A percentile compares a stretch with the other conserved stretches of the same genome.
These are phyloP conservation scores for Luidia sarsii DNA, from an alignment of 53 echinoderm and acorn worm species.

Conservation along the genomic window DNA sequence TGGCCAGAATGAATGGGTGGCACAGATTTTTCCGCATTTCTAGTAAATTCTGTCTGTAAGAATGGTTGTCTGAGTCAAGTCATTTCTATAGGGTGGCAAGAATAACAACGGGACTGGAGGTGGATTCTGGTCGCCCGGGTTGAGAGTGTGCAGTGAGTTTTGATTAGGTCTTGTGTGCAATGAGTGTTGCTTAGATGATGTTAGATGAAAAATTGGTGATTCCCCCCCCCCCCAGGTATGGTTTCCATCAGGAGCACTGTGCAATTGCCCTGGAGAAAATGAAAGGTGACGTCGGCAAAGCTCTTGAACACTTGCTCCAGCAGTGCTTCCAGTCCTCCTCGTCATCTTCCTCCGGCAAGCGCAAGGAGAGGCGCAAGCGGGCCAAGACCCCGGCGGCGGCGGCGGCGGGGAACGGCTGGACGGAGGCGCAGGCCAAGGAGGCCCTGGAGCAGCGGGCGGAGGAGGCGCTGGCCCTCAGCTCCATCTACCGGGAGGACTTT, in stretches of 20 bases:
- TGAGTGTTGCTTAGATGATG: too few species aligned
- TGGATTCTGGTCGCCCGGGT: too few species aligned
- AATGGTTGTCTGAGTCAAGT: too few species aligned
- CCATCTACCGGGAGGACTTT: constrained; percentile 79
- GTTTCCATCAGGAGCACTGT: constrained; percentile 74
- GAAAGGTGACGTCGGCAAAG: constrained; percentile 70
- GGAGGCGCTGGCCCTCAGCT: constrained; percentile 77
- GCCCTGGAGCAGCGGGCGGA: constrained; percentile 70
- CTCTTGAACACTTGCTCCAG: constrained; percentile 63
- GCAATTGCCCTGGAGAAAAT: constrained; percentile 59
- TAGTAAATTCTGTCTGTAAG: too few species aligned
- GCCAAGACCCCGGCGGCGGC: constrained; percentile 2
- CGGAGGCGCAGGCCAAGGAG: constrained; percentile 25
- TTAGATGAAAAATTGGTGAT: too few species aligned
- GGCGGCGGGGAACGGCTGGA: constrained; percentile 1
- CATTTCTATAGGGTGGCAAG: too few species aligned
- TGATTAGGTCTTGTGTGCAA: too few species aligned
- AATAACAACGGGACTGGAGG: too few species aligned
- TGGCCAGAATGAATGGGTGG: too few species aligned
- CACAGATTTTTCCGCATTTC: too few species aligned
- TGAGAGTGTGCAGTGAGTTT: too few species aligned
- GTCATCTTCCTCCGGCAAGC: neutral
- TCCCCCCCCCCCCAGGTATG: too few species aligned
- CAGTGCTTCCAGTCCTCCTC: constrained; percentile 15
- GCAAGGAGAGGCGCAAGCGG: constrained; percentile 17